A percentile compares a stretch with the other conserved stretches of the same genome.
phyloP scores from a whole-genome alignment of 2,888 invertebrate species.

The Lasioglossum calceatum region DNA sequence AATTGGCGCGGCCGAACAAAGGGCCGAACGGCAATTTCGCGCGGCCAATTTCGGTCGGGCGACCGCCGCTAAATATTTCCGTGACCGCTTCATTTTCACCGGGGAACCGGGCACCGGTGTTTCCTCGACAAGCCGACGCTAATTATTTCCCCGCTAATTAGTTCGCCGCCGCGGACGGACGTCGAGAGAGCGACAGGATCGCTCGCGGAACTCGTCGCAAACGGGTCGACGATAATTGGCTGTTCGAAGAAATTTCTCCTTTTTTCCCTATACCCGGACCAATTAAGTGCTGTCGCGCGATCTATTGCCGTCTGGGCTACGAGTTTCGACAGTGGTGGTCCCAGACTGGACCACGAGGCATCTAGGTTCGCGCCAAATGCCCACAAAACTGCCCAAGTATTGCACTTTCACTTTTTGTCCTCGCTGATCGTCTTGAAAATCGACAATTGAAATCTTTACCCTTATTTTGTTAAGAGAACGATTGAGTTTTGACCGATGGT shows the following conservation, averaged over 20 bases:
- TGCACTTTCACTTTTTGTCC: neutral
- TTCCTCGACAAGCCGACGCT: conserved; percentile 7
- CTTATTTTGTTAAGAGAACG: too few species aligned
- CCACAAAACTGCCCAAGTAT: too few species aligned
- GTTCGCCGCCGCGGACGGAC: neutral
- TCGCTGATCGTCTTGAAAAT: neutral
- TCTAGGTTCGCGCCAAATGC: neutral
- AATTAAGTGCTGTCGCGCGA: neutral
- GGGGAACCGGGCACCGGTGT: neutral
- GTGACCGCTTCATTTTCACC: conserved; percentile 12
- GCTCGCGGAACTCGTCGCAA: neutral
- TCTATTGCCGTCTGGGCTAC: neutral
- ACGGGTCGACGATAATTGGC: neutral
- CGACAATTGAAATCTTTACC: too few species aligned
- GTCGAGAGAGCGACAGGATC: neutral
- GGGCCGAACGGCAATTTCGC: conserved; percentile 5
- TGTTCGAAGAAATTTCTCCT: neutral
- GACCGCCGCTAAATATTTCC: conserved; percentile 18
- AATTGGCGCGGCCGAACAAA: neutral
- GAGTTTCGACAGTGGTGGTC: neutral
- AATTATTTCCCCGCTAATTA: conserved; percentile 23
- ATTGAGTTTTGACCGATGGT: too few species aligned
- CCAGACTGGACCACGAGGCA: neutral
- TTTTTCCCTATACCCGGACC: neutral
- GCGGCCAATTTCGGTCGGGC: conserved; percentile 12